phyloP scores from a whole-genome alignment of 2,888 invertebrate species.

The Phortica magna region DNA sequence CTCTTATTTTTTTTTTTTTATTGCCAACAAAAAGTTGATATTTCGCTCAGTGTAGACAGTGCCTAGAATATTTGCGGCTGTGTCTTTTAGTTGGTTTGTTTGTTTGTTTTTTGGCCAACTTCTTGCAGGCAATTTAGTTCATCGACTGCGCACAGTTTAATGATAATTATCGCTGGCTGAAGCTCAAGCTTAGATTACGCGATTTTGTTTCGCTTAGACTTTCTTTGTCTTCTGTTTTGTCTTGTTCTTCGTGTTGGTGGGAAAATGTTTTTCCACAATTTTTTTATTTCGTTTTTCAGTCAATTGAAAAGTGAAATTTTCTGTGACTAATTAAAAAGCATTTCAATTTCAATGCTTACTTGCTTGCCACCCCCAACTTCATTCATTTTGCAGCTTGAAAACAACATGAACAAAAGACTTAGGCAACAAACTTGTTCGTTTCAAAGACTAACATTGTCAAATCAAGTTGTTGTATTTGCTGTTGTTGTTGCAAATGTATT shows the following conservation, averaged over 20 bases:
- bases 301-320: slow-evolving; percentile 19
- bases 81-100: not conserved
- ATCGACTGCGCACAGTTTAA: slow-evolving; percentile 12
- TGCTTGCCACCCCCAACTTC: too few species aligned
- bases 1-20: too few species aligned
- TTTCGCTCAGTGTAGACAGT: not conserved
- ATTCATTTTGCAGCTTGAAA: too few species aligned
- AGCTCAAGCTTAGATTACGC: slow-evolving; percentile 20
- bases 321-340: not conserved
- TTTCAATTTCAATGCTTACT: not conserved
- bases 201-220: not conserved
- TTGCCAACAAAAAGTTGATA: too few species aligned
- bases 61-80: not conserved
- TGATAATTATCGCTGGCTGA: slow-evolving; percentile 28
- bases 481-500: not conserved
- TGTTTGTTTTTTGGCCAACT: slow-evolving; percentile 1
- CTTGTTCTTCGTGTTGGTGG: not conserved
- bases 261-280: slow-evolving; percentile 2
- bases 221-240: not conserved
- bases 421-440: slow-evolving; percentile 63
- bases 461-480: not conserved
- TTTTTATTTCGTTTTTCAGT: not conserved
- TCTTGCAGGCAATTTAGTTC: slow-evolving; percentile 15
- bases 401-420: slow-evolving; percentile 63
- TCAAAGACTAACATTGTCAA: not conserved